Percentiles rank a stretch among this genome's conserved stretches.
Evolutionary conservation across 2,888 invertebrate species (phyloP).

Genomic region (Amiota communis): DNA sequence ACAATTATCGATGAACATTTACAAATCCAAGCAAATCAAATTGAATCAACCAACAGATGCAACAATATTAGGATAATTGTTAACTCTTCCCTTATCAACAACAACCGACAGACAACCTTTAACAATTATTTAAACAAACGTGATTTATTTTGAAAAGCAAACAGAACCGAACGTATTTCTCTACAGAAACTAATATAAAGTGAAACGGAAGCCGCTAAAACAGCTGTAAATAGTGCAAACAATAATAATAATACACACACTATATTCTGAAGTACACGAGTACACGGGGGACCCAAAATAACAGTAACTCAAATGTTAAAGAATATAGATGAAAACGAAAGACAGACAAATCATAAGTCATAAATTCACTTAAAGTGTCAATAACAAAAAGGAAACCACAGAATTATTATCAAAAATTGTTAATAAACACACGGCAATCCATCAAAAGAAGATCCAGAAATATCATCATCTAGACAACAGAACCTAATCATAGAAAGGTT

Average conservation of each 20-base stretch:
- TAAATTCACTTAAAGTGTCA: constrained; percentile 55
- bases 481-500: constrained; percentile 34
- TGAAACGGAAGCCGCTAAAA: constrained; percentile 20
- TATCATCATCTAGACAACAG: constrained; percentile 14
- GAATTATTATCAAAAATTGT: constrained; percentile 5
- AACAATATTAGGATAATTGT: constrained; percentile 5
- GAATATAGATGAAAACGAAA: constrained; percentile 12
- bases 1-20: constrained; percentile 64
- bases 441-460: constrained; percentile 50
- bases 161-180: constrained; percentile 4
- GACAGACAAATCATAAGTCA: constrained; percentile 41
- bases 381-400: constrained; percentile 2
- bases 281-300: too few species aligned
- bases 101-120: background rate
- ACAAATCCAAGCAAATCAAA: background rate
- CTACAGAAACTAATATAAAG: background rate
- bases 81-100: background rate
- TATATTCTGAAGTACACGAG: constrained; percentile 1
- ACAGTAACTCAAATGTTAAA: constrained; percentile 20
- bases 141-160: constrained; percentile 25
- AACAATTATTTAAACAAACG: constrained; percentile 20
- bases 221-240: constrained; percentile 67
- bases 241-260: constrained; percentile 41
- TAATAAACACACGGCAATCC: constrained; percentile 48
- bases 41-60: constrained; percentile 30